Conservation (phyloP, 2,113 vertebrate genomes). For the Galbula dea region DNA sequence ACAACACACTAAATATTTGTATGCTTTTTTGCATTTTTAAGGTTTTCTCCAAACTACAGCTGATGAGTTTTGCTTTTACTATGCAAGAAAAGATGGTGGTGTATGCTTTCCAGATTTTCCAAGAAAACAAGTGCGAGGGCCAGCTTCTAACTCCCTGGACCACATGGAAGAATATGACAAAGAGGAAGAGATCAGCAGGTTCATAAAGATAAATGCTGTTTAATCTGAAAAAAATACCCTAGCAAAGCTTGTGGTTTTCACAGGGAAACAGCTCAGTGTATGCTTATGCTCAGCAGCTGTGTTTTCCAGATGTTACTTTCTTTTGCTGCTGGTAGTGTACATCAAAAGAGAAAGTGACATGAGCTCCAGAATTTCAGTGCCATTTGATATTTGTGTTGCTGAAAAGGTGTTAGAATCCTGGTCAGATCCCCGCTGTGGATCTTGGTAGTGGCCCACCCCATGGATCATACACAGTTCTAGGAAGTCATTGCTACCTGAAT, state of each 20-base stretch:
- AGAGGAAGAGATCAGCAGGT: conserved; percentile 95
- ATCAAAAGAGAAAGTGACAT: conserved; percentile 33
- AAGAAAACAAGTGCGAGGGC: conserved; percentile 89
- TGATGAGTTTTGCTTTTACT: conserved; percentile 97
- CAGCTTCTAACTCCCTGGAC: conserved; percentile 95
- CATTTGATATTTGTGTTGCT: conserved; percentile 47
- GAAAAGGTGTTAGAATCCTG: conserved; percentile 54
- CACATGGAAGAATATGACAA: conserved; percentile 89
- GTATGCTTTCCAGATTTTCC: conserved; percentile 98
- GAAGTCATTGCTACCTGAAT: conserved; percentile 17
- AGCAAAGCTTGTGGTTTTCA: conserved; percentile 66
- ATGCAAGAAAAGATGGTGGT: conserved; percentile 86
- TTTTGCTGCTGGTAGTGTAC: conserved; percentile 20
- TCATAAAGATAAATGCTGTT: conserved; percentile 78
- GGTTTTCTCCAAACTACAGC: conserved; percentile 95
- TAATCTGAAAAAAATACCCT: conserved; percentile 48
- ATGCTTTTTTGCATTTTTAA: conserved; percentile 73
- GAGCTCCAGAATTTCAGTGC: conserved; percentile 20
- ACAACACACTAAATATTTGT: conserved; percentile 55
- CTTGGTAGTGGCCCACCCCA: not conserved
- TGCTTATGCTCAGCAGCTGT: conserved; percentile 61
- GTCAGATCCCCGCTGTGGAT: conserved; percentile 42
- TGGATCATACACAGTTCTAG: conserved; percentile 50
- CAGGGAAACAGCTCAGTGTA: conserved; percentile 60
- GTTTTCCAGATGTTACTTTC: conserved; percentile 65